phyloP scores from a whole-genome alignment of 2,113 vertebrate genomes.

The Collichthys lucidus region DNA sequence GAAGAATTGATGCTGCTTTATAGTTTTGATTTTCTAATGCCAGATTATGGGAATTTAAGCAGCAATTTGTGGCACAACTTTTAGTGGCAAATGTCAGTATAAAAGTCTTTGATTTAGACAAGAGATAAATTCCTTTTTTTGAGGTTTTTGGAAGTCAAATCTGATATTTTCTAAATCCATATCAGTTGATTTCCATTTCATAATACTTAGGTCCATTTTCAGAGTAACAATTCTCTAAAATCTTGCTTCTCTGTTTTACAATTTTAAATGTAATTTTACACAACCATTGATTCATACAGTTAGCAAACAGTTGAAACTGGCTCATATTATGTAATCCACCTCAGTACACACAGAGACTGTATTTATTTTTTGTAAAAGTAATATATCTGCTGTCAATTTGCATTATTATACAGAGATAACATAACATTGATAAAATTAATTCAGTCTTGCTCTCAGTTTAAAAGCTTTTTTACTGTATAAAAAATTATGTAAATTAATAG shows the following conservation, averaged over 20 bases:
- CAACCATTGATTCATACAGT: not conserved
- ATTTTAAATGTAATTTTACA: not conserved
- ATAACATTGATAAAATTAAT: not conserved
- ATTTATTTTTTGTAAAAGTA: not conserved
- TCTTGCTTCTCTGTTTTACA: not conserved
- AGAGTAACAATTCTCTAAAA: not conserved
- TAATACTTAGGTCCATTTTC: no score
- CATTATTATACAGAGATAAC: not conserved
- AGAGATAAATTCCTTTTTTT: not conserved
- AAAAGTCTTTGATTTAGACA: not conserved
- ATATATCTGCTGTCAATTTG: not conserved
- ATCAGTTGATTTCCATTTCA: not conserved
- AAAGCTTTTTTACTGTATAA: not conserved
- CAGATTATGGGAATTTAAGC: not conserved
- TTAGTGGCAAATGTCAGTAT: not conserved
- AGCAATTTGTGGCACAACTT: not conserved
- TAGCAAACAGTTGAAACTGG: not conserved
- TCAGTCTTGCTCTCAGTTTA: not conserved
- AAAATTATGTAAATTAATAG: not conserved
- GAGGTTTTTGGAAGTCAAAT: not conserved
- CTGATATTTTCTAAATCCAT: not conserved
- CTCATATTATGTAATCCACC: not conserved
- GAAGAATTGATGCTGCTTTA: not conserved
- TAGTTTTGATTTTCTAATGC: not conserved
- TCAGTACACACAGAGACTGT: not conserved